Conservation (phyloP, 1,140 invertebrate species). For the Agrypnia vestita region DNA sequence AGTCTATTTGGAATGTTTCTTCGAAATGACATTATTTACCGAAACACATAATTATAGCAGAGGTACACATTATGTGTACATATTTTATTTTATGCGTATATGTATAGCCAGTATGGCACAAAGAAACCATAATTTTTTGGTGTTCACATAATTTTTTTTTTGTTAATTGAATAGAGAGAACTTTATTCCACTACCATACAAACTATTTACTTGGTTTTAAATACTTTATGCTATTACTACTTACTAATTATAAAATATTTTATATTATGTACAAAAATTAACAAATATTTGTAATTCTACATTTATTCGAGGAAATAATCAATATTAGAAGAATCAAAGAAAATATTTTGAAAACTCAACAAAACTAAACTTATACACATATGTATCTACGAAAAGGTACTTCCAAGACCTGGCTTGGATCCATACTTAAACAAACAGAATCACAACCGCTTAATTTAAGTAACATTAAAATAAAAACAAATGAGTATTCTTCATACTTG, state of each 20-base stretch:
- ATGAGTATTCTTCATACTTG: conserved; percentile 54
- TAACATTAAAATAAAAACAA: conserved; percentile 53
- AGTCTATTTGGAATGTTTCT: conserved; percentile 45
- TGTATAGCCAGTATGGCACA: background rate
- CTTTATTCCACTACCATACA: background rate
- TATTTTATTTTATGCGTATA: background rate
- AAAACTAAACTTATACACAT: conserved; percentile 25
- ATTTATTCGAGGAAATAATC: conserved; percentile 35
- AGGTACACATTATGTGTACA: too few relatives aligned
- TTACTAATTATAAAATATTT: conserved; percentile 5
- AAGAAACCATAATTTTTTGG: background rate
- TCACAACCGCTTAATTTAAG: conserved; percentile 60
- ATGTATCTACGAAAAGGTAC: conserved; percentile 53
- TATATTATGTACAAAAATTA: conserved; percentile 35
- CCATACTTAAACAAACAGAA: conserved; percentile 51
- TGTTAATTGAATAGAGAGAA: background rate
- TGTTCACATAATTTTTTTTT: background rate
- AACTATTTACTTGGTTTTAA: background rate
- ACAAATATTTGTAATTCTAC: conserved; percentile 12
- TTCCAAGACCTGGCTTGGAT: conserved; percentile 53
- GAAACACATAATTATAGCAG: background rate
- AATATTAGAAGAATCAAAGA: conserved; percentile 27
- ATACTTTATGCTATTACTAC: conserved; percentile 5
- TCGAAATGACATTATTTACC: conserved; percentile 27
- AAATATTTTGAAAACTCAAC: conserved; percentile 38